These are phyloP conservation scores for Rapana venosa DNA, from an alignment of 2,888 invertebrate genomes.

Conservation along the genomic window DNA sequence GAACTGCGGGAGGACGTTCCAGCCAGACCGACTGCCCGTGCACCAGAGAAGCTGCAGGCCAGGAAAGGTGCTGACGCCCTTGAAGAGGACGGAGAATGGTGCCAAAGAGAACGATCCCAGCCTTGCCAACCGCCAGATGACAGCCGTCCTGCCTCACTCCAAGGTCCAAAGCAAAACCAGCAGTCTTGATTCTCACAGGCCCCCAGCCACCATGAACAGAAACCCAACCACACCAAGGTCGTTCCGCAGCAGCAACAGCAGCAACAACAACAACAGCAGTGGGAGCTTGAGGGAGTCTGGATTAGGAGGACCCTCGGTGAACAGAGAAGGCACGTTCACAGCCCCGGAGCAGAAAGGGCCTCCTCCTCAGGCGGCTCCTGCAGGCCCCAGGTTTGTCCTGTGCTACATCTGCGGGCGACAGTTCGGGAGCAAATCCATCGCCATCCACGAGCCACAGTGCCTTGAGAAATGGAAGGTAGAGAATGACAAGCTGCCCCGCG, in stretches of 20 bases:
- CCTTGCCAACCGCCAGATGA: constrained; percentile 61
- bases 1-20: constrained; percentile 84
- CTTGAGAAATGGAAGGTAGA: constrained; percentile 83
- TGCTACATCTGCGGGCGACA: constrained; percentile 85
- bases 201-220: background rate
- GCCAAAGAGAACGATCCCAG: constrained; percentile 45
- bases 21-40: constrained; percentile 83
- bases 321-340: constrained; percentile 53
- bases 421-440: constrained; percentile 83
- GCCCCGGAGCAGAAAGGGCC: constrained; percentile 55
- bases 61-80: constrained; percentile 53
- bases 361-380: constrained; percentile 45
- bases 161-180: constrained; percentile 71
- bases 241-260: background rate
- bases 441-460: constrained; percentile 85
- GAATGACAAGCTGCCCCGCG: constrained; percentile 82
- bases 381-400: constrained; percentile 76
- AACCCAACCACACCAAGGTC: background rate
- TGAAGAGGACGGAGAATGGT: constrained; percentile 36
- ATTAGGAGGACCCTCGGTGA: background rate
- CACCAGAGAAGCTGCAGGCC: constrained; percentile 80
- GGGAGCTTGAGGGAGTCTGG: background rate
- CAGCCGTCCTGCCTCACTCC: constrained; percentile 66
- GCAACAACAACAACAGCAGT: background rate
- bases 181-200: constrained; percentile 45